Evolutionary conservation across 2,113 vertebrate genomes (phyloP).

Genomic region (Xyliphius kryptos): DNA sequence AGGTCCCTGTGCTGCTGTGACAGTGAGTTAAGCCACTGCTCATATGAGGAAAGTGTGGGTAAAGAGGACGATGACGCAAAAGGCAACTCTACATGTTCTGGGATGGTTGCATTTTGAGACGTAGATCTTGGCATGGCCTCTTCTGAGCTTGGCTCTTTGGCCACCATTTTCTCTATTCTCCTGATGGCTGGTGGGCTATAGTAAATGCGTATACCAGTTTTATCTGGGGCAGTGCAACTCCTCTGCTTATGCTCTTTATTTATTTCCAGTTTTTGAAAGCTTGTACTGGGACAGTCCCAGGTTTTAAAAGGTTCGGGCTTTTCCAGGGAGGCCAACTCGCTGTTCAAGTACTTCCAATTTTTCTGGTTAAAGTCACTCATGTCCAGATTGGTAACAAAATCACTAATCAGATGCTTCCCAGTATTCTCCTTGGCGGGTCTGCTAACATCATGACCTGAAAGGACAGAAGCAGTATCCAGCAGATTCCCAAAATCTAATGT

Average conservation of each 20-base stretch:
- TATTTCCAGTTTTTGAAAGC: conserved; percentile 58
- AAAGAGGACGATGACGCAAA: conserved; percentile 35
- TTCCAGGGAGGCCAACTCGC: conserved; percentile 60
- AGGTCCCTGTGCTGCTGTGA: conserved; percentile 83
- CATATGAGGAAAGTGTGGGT: conserved; percentile 61
- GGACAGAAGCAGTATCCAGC: conserved; percentile 72
- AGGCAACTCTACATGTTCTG: conserved; percentile 28
- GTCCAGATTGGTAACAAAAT: conserved; percentile 54
- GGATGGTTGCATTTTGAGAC: conserved; percentile 5
- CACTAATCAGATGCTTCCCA: conserved; percentile 52
- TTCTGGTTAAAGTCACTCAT: conserved; percentile 59
- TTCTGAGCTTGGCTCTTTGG: conserved; percentile 38
- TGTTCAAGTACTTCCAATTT: conserved; percentile 69
- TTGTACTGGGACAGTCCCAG: conserved; percentile 71
- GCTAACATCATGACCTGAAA: conserved; percentile 59
- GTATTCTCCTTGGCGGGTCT: conserved; percentile 48
- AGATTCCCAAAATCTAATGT: conserved; percentile 79
- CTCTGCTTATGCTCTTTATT: conserved; percentile 77
- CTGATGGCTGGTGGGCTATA: conserved; percentile 88
- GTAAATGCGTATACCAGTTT: conserved; percentile 92
- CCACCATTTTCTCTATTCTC: conserved; percentile 59
- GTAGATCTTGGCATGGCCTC: conserved; percentile 23
- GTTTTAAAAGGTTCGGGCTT: conserved; percentile 64
- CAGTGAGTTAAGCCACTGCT: conserved; percentile 88
- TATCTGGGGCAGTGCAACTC: conserved; percentile 90